phyloP scores from a whole-genome alignment of 2,113 vertebrate species.

The Alectura lathami region DNA sequence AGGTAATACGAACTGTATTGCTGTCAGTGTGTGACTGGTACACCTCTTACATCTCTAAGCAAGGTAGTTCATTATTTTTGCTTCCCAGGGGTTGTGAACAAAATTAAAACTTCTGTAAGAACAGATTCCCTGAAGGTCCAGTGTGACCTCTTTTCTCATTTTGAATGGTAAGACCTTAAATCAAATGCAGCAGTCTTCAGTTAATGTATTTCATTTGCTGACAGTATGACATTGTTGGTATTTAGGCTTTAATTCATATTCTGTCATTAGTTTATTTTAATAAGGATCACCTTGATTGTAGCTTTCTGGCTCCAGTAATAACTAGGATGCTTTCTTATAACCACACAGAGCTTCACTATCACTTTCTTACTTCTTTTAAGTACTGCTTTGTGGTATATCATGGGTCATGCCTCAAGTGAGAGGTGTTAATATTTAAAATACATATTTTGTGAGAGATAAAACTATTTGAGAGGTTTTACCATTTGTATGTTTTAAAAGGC shows the following conservation, averaged over 20 bases:
- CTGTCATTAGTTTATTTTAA: slow-evolving; percentile 40
- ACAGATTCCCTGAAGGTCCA: slow-evolving; percentile 25
- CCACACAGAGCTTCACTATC: not conserved
- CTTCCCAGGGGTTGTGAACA: slow-evolving; percentile 29
- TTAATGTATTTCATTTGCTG: slow-evolving; percentile 39
- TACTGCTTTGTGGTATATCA: not conserved
- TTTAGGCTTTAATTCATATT: slow-evolving; percentile 48
- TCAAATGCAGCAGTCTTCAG: slow-evolving; percentile 33
- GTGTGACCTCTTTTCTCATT: slow-evolving; percentile 30
- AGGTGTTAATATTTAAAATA: not conserved
- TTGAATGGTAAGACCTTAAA: not conserved
- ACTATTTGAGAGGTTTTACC: not conserved
- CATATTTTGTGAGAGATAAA: not conserved
- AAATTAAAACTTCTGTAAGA: slow-evolving; percentile 58
- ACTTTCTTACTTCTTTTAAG: not conserved
- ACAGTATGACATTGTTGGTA: slow-evolving; percentile 34
- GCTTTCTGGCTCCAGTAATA: not conserved
- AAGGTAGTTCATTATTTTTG: slow-evolving; percentile 31
- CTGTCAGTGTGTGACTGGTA: not conserved
- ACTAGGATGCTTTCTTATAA: not conserved
- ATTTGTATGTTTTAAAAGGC: not conserved
- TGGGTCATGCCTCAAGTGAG: not conserved
- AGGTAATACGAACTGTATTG: not conserved
- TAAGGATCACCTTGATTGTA: slow-evolving; percentile 6
- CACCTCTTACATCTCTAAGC: slow-evolving; percentile 2